Evolutionary conservation across 1,140 invertebrate species (phyloP).

Genomic region (Ceratina calcarata): DNA sequence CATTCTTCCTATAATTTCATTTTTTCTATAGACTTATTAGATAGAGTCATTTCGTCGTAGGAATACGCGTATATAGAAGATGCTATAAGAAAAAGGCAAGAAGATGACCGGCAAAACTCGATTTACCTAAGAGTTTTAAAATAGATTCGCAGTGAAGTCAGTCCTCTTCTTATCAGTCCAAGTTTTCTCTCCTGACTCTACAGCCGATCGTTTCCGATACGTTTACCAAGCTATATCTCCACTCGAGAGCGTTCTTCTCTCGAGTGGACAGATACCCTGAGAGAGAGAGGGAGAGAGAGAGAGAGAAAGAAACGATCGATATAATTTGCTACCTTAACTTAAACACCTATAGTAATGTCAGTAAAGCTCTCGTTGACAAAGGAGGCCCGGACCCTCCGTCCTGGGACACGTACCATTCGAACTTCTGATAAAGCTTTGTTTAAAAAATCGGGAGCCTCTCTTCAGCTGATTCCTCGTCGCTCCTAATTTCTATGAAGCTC

Average conservation of each 20-base stretch:
- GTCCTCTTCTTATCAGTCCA: conserved; percentile 45
- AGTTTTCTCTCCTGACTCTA: conserved; percentile 45
- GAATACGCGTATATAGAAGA: neutral
- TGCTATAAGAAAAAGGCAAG: neutral
- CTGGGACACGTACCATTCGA: neutral
- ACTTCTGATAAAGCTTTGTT: conserved; percentile 46
- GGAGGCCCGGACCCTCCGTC: too few relatives aligned
- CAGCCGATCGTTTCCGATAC: conserved; percentile 38
- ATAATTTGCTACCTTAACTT: conserved; percentile 63
- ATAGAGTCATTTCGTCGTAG: neutral
- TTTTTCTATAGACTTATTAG: too few relatives aligned
- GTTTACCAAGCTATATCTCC: neutral
- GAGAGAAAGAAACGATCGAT: conserved; percentile 35
- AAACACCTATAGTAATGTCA: conserved; percentile 73
- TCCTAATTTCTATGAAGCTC: conserved; percentile 1
- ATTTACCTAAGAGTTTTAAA: conserved; percentile 33
- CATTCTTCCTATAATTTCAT: too few relatives aligned
- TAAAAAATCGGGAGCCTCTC: conserved; percentile 46
- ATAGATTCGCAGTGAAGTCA: neutral
- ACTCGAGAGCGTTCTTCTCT: neutral
- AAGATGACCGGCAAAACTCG: conserved; percentile 18
- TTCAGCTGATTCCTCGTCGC: conserved; percentile 33
- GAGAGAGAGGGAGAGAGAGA: neutral
- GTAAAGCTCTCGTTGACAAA: conserved; percentile 59
- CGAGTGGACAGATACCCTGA: neutral